A percentile compares a stretch with the other conserved stretches of the same genome.
phyloP scores from a whole-genome alignment of 2,888 invertebrate genomes.

The Pyrrhosoma nymphula region DNA sequence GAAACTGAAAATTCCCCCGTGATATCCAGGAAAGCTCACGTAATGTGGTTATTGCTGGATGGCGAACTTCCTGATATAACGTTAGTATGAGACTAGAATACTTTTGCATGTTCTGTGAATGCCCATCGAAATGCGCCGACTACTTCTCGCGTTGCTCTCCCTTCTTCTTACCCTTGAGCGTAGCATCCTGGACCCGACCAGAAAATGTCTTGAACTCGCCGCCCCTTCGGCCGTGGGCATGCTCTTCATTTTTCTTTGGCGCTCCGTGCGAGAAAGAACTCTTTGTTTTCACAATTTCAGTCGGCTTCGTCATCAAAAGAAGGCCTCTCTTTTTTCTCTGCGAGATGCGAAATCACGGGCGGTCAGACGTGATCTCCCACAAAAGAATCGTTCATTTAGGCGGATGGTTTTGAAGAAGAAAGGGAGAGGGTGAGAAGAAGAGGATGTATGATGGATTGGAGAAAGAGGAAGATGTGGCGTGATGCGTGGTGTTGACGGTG shows the following conservation, averaged over 20 bases:
- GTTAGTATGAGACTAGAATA: too few species aligned
- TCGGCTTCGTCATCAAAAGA: neutral
- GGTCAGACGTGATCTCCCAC: neutral
- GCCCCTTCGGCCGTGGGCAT: neutral
- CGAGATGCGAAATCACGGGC: neutral
- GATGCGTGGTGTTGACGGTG: neutral
- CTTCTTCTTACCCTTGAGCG: too few species aligned
- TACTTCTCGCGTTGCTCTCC: too few species aligned
- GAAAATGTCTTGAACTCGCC: neutral
- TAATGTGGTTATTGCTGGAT: too few species aligned
- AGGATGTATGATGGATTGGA: neutral
- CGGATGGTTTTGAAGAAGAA: neutral
- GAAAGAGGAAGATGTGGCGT: neutral
- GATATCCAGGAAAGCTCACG: too few species aligned
- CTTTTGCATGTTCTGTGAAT: too few species aligned
- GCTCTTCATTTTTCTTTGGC: neutral
- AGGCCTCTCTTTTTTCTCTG: neutral
- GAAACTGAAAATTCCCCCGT: too few species aligned
- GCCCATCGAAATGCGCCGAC: too few species aligned
- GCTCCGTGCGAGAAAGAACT: conserved; percentile 12
- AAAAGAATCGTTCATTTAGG: conserved; percentile 24
- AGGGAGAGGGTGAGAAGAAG: neutral
- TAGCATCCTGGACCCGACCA: too few species aligned
- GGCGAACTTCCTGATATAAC: too few species aligned
- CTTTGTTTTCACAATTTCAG: conserved; percentile 14